Base-by-base conservation (phyloP, 2,888 invertebrate genomes). In the Eupithecia inturbata region DNA sequence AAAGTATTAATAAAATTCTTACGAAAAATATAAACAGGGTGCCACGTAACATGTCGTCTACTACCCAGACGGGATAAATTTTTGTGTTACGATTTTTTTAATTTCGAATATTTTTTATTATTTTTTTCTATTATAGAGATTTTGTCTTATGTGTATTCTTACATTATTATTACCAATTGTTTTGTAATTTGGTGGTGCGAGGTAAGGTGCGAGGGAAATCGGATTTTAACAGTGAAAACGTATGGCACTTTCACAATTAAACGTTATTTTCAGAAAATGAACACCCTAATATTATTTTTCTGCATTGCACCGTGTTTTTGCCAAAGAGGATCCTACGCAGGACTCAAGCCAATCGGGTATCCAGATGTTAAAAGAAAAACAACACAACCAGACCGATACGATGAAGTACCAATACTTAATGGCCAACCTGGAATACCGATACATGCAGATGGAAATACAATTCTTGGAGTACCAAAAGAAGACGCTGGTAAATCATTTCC, bases 311-410 rank as follows among this genome's bases (percentile, higher is more conserved):
- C 81, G 7, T 79, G 79, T 63, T 70, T 78, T 49, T 76, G 79
- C 41, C 81, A 84, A 66, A 80, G 85, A 1, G 57, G 84, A n/a
- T 83, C 76, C 26, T 85, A 79, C 70, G 81, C 70, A 4, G 70
- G 70, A 0, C 5, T 45, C 14, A n/a, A 9, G 2, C 63, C 70
- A 9, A 64, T 70, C 49, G 70, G 63, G 7, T 63, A 70, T 22
- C 70, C 70, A 31, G 45, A 19, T 22, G 45, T 64, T 10, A 36
- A 22, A 16, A 33, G 9, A 9, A 19, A 16, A 28, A 26, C 31
- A 60, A 31, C 28, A 28, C 60, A 3, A 16, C 3, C 26, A 60
- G 28, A 39, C 39, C 0, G 0, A 62, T 16, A 39, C 39, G 19
- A 31, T 16, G 49, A 9, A 49, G n/a, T 19, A n/a, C 45, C 45